Evolutionary conservation across 1,140 invertebrate species (phyloP).

Genomic region (Drosophila simulans): DNA sequence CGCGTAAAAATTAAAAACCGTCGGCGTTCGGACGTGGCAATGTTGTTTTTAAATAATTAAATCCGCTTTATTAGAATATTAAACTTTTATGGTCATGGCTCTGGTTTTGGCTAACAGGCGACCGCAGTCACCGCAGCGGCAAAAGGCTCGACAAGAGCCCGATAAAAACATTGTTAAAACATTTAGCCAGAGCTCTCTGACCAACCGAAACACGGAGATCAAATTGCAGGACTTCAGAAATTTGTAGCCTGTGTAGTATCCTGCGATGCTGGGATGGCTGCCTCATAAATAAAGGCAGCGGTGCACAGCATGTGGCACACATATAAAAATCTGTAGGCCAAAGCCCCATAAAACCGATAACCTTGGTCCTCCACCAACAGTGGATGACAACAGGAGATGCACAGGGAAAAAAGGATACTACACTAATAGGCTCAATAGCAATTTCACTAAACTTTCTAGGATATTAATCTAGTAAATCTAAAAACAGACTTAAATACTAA

Average conservation of each 20-base stretch:
- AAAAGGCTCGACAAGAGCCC: slow-evolving; percentile 18
- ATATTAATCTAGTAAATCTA: too few relatives aligned
- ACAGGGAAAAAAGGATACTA: background rate
- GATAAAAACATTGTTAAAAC: slow-evolving; percentile 54
- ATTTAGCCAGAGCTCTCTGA: slow-evolving; percentile 51
- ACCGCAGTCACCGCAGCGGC: slow-evolving; percentile 15
- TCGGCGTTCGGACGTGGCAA: slow-evolving; percentile 37
- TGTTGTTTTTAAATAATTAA: slow-evolving; percentile 71
- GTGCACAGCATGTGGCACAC: slow-evolving; percentile 61
- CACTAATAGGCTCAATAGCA: too few relatives aligned
- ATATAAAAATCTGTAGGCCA: slow-evolving; percentile 72
- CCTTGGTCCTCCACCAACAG: slow-evolving; percentile 59
- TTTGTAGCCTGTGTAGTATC: slow-evolving; percentile 22
- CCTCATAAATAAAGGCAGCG: slow-evolving; percentile 57
- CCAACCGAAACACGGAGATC: slow-evolving; percentile 26
- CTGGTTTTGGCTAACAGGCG: slow-evolving; percentile 25
- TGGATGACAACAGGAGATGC: slow-evolving; percentile 16
- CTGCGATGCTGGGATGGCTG: slow-evolving; percentile 26
- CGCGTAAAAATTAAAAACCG: slow-evolving; percentile 63
- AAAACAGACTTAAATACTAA: too few relatives aligned
- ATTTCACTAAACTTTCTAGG: too few relatives aligned
- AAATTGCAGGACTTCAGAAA: slow-evolving; percentile 48
- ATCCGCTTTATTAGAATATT: slow-evolving; percentile 59
- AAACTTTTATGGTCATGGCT: slow-evolving; percentile 58
- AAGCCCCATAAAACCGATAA: slow-evolving; percentile 77